phyloP scores from a whole-genome alignment of 2,888 invertebrate species.

The Electrophaes corylata region DNA sequence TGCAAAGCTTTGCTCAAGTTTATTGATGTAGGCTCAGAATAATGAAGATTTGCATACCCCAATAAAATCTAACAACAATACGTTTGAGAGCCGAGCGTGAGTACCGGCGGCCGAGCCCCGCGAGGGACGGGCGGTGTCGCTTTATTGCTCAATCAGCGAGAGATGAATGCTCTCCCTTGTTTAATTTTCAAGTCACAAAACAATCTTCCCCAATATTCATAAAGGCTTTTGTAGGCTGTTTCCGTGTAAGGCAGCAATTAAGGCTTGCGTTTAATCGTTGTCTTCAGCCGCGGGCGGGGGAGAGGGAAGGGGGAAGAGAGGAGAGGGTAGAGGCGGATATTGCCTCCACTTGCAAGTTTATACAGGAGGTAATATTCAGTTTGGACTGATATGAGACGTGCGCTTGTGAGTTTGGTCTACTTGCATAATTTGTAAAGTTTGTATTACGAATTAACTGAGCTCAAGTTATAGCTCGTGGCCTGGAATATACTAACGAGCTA shows the following conservation, averaged over 20 bases:
- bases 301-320: neutral
- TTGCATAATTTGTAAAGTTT: slow-evolving; percentile 4
- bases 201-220: slow-evolving; percentile 22
- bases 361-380: slow-evolving; percentile 11
- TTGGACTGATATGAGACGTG: slow-evolving; percentile 10
- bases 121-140: neutral
- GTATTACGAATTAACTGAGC: neutral
- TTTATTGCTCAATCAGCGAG: slow-evolving; percentile 25
- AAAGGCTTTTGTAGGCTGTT: slow-evolving; percentile 21
- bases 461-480: neutral
- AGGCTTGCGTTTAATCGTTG: slow-evolving; percentile 25
- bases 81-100: neutral
- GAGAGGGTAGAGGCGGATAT: slow-evolving; percentile 2
- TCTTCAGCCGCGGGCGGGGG: slow-evolving; percentile 14
- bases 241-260: slow-evolving; percentile 27
- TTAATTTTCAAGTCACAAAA: slow-evolving; percentile 18
- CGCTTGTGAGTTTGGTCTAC: slow-evolving; percentile 8
- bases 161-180: slow-evolving; percentile 12
- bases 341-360: slow-evolving; percentile 13
- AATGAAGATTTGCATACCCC: neutral
- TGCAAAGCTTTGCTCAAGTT: neutral
- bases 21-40: neutral
- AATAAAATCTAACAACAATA: neutral
- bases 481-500: neutral
- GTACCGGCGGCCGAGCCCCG: no score